Percentiles rank a stretch among this genome's conserved stretches.
These are phyloP conservation scores for Rhodinocichla rosea DNA, from an alignment of 2,113 vertebrate species.

Conservation along the genomic window DNA sequence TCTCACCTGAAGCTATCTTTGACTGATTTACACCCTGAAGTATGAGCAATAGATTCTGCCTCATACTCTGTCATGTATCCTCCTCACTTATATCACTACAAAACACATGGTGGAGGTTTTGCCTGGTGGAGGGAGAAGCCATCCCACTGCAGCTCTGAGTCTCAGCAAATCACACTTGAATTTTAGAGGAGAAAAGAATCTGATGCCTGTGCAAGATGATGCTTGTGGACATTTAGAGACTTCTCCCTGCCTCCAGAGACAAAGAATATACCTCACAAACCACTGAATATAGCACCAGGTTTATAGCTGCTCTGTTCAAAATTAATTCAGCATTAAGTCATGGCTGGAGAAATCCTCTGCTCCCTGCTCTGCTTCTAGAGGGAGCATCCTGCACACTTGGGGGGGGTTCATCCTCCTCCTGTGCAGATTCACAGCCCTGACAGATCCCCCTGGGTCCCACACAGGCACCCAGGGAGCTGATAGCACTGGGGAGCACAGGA, in stretches of 20 bases:
- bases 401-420: neutral
- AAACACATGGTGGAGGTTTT: neutral
- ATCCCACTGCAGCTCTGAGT: neutral
- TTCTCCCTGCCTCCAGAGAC: fast-evolving
- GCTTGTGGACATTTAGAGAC: neutral
- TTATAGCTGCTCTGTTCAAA: neutral
- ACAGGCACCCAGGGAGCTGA: neutral
- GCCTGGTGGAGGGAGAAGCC: neutral
- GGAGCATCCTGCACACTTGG: fast-evolving
- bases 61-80: neutral
- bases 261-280: neutral
- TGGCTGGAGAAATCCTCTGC: neutral
- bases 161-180: neutral
- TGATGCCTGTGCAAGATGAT: neutral
- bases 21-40: neutral
- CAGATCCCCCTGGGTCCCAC: neutral
- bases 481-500: neutral
- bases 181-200: neutral
- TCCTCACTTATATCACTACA: neutral
- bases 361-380: neutral
- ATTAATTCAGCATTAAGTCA: neutral
- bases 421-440: neutral
- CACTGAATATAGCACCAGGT: neutral
- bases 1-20: neutral
- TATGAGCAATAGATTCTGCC: neutral